Evolutionary conservation across 2,113 vertebrate genomes (phyloP), one percentile per base, ranked within the genome.

Genomic region (Manacus vitellinus): DNA sequence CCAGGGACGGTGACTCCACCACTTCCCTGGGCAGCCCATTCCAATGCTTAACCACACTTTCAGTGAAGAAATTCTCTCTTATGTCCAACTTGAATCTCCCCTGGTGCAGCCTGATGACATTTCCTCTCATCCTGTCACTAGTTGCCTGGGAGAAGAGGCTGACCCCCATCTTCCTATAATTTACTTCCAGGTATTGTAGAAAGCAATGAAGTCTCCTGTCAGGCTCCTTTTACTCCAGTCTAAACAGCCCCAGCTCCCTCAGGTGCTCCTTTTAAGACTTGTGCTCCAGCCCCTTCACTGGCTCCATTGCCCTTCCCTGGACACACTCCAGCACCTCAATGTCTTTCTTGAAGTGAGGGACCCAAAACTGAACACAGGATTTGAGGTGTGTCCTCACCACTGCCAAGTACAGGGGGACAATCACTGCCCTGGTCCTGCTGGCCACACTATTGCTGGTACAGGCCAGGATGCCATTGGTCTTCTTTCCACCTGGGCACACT

Each of bases 101-200:
- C 63, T 49, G 15, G 47, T 25, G 54, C n/a, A 76, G 24, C 12
- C 41, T 41, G 30, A 41, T 19, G 14, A 9, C 28, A 20, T 4
- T 1, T 46, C 19, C 23, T 59, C 47, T 54, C 11, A 5, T 73
- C 62, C 78, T 54, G 17, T 35, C 24, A 25, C 2, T 3, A 46
- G 13, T 21, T n/a, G 39, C 1, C 19, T 8, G 2, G 4, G 9
- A 51, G 18, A 51, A 52, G 44, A 89, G 7, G 1, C 12, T 0
- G 0, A 33, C 3, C 27, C 5, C 23, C 9, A 5, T 7, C 24
- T 1, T 3, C 25, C 51, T 31, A 4, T 51, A 31, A 2, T 27
- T 37, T 65, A 35, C 21, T 51, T 8, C 37, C 44, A 52, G 52
- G 3, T 1, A 14, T 0, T 28, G 1, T 0, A 67, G 33, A 62